Evolutionary conservation across 2,113 vertebrate species (phyloP), one percentile per base, ranked within the genome.

Genomic region (Serinus canaria): DNA sequence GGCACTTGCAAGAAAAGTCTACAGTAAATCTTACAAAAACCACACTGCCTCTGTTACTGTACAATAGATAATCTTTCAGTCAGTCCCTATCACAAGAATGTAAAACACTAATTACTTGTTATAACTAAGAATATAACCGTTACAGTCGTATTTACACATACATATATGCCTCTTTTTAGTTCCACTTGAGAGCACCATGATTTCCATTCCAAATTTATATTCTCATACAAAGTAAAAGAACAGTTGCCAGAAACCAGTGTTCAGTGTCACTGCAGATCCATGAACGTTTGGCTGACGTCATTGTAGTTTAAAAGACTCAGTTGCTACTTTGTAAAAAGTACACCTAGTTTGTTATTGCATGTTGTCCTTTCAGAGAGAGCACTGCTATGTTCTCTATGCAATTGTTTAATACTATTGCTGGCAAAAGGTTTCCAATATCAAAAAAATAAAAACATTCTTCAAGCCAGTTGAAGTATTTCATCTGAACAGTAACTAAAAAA

Each of bases 1-100:
- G 98, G 98, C 98, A 98, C 98, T 98, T 98, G 98, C 98, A 98
- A 98, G 98, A 98, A 98, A 98, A 98, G 97, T 98, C 98, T 98
- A 98, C 98, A 98, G 97, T 97, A 97, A 97, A 98, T 98, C 96
- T 96, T 98, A 98, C 96, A 98, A 98, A 98, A 97, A 97, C 84
- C 94, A 95, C 97, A 97, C 95, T 96, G 96, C 93, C 94, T 97
- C 95, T 91, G 94, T 94, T 97, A 97, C 97, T 98, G 97, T 98
- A 98, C 98, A 98, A 97, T 97, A 97, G 97, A 97, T 94, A 96
- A 90, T 96, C 92, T 97, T 95, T 95, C 89, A 2, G 94, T 91
- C 93, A 94, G 95, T 83, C 97, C 96, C 96, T 97, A 97, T 96
- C 87, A 95, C 96, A 96, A 96, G 96, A 96, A 98, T 97, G 97